Percentiles rank a stretch among this genome's conserved stretches.
phyloP scores from a whole-genome alignment of 2,797 vertebrate genomes.

The Sorex maritimensis region DNA sequence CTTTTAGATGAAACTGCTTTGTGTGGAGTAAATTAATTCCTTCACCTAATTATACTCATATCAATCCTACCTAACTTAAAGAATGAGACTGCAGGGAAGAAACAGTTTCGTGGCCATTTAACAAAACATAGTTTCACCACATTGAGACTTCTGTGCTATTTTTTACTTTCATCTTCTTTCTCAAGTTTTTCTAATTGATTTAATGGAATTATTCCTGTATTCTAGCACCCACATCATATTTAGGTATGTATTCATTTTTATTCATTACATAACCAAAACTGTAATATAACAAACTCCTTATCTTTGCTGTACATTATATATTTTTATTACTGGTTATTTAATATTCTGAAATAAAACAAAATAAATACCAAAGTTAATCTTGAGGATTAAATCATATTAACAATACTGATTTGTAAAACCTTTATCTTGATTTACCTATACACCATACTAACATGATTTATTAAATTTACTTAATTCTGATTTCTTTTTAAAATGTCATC shows the following conservation, averaged over 20 bases:
- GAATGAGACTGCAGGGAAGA: background rate
- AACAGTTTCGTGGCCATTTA: background rate
- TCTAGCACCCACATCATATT: background rate
- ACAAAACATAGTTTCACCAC: background rate
- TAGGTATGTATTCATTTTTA: background rate
- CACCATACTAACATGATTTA: background rate
- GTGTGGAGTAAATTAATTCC: background rate
- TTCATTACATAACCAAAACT: background rate
- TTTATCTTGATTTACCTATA: background rate
- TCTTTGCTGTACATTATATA: background rate
- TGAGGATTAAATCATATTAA: background rate
- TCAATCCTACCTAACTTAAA: slow-evolving; percentile 38
- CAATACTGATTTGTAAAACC: no score
- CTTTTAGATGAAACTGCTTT: background rate
- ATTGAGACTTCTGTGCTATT: background rate
- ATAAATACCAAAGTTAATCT: background rate
- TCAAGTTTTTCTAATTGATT: slow-evolving; percentile 17
- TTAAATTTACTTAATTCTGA: slow-evolving; percentile 3
- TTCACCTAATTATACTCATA: background rate
- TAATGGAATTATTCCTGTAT: background rate
- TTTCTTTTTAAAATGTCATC: background rate
- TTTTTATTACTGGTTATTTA: background rate
- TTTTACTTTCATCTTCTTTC: background rate
- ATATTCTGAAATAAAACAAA: background rate
- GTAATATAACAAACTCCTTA: background rate